These are phyloP conservation scores for Aptenodytes forsteri DNA, from an alignment of 2,113 vertebrate genomes.

Conservation along the genomic window DNA sequence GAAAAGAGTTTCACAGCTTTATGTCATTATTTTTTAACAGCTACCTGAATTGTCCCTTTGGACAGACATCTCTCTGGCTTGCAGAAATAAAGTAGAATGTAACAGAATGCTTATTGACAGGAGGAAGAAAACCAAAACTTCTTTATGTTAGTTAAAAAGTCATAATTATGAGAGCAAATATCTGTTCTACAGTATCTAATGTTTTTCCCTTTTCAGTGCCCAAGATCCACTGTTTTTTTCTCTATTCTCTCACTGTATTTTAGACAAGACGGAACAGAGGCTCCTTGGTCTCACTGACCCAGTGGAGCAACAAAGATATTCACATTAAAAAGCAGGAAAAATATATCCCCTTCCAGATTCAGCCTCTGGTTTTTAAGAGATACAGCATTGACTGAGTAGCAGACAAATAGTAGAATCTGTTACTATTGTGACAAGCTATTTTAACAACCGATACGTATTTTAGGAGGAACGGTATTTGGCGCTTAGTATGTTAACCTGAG, in stretches of 20 bases:
- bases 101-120: not conserved
- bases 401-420: not conserved
- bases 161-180: not conserved
- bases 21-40: not conserved
- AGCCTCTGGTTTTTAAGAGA: not conserved
- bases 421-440: not conserved
- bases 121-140: not conserved
- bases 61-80: not conserved
- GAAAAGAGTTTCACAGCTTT: not conserved
- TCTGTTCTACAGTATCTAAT: not conserved
- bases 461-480: not conserved
- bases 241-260: not conserved
- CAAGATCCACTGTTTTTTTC: not conserved
- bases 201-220: not conserved
- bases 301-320: not conserved
- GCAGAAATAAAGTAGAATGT: not conserved
- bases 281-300: not conserved
- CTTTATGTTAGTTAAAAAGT: not conserved
- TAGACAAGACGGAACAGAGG: not conserved
- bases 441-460: not conserved
- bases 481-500: not conserved
- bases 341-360: not conserved
- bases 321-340: not conserved
- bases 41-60: not conserved
- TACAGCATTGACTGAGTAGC: not conserved